A percentile compares a stretch with the other conserved stretches of the same genome.
These are phyloP conservation scores for Balaeniceps rex DNA, from an alignment of 2,113 vertebrate species.

Conservation along the genomic window DNA sequence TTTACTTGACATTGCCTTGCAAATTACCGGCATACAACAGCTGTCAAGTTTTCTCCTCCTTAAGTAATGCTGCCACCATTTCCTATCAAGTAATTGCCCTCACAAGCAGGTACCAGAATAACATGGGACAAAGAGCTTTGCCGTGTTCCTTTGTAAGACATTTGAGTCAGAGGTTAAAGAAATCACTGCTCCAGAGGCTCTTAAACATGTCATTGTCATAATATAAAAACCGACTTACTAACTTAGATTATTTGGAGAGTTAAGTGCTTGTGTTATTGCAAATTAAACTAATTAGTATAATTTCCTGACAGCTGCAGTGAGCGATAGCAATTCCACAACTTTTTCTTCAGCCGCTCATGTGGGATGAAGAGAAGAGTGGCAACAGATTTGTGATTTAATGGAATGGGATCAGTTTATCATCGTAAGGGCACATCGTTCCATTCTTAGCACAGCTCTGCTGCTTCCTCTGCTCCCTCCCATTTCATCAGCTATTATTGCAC, in stretches of 20 bases:
- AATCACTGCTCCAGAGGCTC: slow-evolving; percentile 66
- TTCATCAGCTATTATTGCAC: slow-evolving; percentile 52
- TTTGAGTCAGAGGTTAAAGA: slow-evolving; percentile 74
- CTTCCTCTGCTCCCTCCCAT: not conserved
- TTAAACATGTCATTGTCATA: slow-evolving; percentile 69
- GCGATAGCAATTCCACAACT: slow-evolving; percentile 71
- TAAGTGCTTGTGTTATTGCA: slow-evolving; percentile 83
- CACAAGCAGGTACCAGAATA: slow-evolving; percentile 43
- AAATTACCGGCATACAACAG: not conserved
- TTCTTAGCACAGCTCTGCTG: slow-evolving; percentile 23
- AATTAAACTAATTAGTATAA: slow-evolving; percentile 83
- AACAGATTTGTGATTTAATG: slow-evolving; percentile 74
- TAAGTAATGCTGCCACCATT: not conserved
- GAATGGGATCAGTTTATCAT: slow-evolving; percentile 70
- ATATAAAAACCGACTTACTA: slow-evolving; percentile 75
- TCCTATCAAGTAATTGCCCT: slow-evolving; percentile 40
- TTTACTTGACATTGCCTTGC: not conserved
- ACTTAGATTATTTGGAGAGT: slow-evolving; percentile 81
- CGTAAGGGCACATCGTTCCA: slow-evolving; percentile 56
- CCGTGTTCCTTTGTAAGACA: slow-evolving; percentile 42
- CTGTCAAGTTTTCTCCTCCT: not conserved
- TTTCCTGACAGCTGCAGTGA: slow-evolving; percentile 82
- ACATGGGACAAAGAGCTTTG: slow-evolving; percentile 22
- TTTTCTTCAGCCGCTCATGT: slow-evolving; percentile 67
- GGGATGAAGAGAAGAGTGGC: slow-evolving; percentile 59